These are phyloP conservation scores for Lemur catta DNA, from an alignment of 2,797 vertebrate species.

Conservation along the genomic window DNA sequence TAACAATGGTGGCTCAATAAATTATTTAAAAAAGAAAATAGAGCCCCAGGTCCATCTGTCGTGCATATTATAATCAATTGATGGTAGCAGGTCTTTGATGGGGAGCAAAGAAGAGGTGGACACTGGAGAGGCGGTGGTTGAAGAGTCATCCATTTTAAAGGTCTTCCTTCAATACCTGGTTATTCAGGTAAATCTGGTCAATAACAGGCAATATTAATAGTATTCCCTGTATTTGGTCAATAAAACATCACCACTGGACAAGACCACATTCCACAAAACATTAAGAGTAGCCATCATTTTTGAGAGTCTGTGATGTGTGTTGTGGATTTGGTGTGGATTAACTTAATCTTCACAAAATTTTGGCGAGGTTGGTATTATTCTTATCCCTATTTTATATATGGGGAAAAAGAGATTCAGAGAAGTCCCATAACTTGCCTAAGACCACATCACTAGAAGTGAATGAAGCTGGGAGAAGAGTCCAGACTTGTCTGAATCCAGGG, in stretches of 20 bases:
- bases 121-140: neutral
- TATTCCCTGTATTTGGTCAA: constrained; percentile 10
- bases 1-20: constrained; percentile 54
- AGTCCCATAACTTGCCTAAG: neutral
- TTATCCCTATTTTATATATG: neutral
- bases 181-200: neutral
- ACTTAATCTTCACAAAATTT: neutral
- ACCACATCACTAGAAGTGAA: neutral
- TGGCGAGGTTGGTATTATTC: neutral
- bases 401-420: neutral
- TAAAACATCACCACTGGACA: neutral
- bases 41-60: neutral
- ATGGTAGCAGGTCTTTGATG: constrained; percentile 3
- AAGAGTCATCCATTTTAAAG: neutral
- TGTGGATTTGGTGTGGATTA: neutral
- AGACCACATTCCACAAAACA: neutral
- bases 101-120: neutral
- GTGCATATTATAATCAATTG: constrained; percentile 22
- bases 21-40: constrained; percentile 70
- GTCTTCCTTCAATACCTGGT: neutral
- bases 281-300: neutral
- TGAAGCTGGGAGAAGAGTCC: neutral
- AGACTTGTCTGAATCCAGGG: neutral
- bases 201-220: neutral
- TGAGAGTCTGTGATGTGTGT: neutral